These are phyloP conservation scores for Poecile montanus DNA, from an alignment of 2,797 vertebrate species.

Conservation along the genomic window DNA sequence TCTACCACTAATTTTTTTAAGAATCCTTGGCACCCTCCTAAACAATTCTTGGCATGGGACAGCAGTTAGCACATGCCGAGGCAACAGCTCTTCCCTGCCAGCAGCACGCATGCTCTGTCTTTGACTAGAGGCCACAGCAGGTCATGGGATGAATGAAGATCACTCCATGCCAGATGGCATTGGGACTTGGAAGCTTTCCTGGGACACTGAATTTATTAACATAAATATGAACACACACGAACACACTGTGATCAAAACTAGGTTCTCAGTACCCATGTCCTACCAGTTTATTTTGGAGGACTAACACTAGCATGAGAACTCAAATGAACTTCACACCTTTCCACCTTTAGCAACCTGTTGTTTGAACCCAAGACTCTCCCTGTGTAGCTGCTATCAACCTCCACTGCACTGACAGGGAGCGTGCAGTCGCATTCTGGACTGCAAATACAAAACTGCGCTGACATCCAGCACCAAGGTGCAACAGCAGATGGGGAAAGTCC, in stretches of 20 bases:
- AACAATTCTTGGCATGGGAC: background rate
- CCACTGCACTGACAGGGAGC: fast-evolving
- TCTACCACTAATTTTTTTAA: background rate
- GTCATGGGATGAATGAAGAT: background rate
- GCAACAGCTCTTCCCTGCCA: background rate
- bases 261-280: background rate
- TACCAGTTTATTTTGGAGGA: background rate
- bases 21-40: background rate
- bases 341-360: background rate
- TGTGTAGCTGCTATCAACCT: background rate
- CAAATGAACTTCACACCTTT: background rate
- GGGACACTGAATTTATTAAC: background rate
- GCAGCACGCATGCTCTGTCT: fast-evolving
- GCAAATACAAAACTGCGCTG: fast-evolving
- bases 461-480: background rate
- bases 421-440: fast-evolving
- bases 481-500: background rate
- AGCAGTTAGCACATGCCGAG: fast-evolving
- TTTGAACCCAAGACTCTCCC: background rate
- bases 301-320: background rate
- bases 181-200: background rate
- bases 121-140: background rate
- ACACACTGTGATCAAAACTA: background rate
- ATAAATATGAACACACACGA: background rate
- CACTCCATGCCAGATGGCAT: background rate